Evolutionary conservation across 2,888 invertebrate genomes (phyloP), one percentile per base, ranked within the genome.

Genomic region (Cheiracanthium punctorium): DNA sequence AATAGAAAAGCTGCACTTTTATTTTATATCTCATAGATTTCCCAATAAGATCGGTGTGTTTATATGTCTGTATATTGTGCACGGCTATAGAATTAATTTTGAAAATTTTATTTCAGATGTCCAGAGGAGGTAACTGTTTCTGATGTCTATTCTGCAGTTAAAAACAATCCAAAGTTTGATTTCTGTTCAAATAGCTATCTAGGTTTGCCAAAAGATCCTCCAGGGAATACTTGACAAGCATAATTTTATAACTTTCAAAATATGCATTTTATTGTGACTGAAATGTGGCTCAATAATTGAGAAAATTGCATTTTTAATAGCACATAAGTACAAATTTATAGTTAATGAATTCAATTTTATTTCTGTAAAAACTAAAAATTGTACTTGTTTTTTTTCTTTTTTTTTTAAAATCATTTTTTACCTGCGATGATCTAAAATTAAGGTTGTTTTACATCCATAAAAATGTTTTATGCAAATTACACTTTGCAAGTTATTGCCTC

Each of bases 41-140:
- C n/a, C n/a, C n/a, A n/a, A n/a, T n/a, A n/a, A n/a, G n/a, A n/a
- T n/a, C n/a, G n/a, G n/a, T n/a, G n/a, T n/a, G n/a, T n/a, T n/a
- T n/a, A n/a, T n/a, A n/a, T n/a, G n/a, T n/a, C n/a, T n/a, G n/a
- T n/a, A n/a, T n/a, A n/a, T n/a, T n/a, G n/a, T n/a, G n/a, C n/a
- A n/a, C n/a, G n/a, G n/a, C n/a, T n/a, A n/a, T n/a, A n/a, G n/a
- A n/a, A n/a, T n/a, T n/a, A n/a, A n/a, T n/a, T n/a, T n/a, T n/a
- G n/a, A n/a, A n/a, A n/a, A n/a, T 17, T 33, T 24, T 32, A 64
- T 80, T 87, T 12, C 30, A 82, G 87, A 30, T 80, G 73, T 71
- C 87, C 87, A 1, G 87, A 82, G 41, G 80, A 80, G 69, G 82
- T 87, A 12, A 82, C 82, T 8, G 71, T 80, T 4, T 74, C 79